phyloP scores from a whole-genome alignment of 2,113 vertebrate species.

The Oncorhynchus keta region DNA sequence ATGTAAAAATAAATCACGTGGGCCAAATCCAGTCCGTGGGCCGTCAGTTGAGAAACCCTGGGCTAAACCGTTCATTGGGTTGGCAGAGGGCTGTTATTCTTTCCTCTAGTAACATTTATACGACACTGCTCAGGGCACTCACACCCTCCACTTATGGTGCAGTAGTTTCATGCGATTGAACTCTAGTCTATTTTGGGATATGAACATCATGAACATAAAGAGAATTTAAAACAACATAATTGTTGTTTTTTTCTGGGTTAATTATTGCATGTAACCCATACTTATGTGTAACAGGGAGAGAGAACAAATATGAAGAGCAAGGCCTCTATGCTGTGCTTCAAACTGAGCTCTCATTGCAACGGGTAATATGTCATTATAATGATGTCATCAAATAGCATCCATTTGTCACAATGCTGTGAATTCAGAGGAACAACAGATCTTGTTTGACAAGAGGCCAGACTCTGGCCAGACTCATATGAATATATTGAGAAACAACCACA shows the following conservation, averaged over 20 bases:
- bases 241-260: slow-evolving; percentile 64
- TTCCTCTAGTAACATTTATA: slow-evolving; percentile 19
- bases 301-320: slow-evolving; percentile 21
- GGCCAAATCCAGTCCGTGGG: no score
- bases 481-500: background rate
- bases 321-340: slow-evolving; percentile 56
- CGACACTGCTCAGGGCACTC: slow-evolving; percentile 25
- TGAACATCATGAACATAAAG: slow-evolving; percentile 8
- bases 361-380: slow-evolving; percentile 58
- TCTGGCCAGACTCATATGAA: background rate
- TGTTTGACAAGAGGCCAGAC: background rate
- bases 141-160: slow-evolving; percentile 30
- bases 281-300: slow-evolving; percentile 18
- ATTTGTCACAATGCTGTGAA: slow-evolving; percentile 1
- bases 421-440: no score
- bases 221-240: slow-evolving; percentile 32
- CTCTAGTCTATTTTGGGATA: slow-evolving; percentile 42
- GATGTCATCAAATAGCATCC: slow-evolving; percentile 45
- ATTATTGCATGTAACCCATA: slow-evolving; percentile 49
- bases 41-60: no score
- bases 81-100: slow-evolving; percentile 45
- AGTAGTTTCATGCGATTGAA: slow-evolving; percentile 28
- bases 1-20: no score
- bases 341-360: slow-evolving; percentile 57
- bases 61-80: slow-evolving; percentile 41